A percentile compares a stretch with the other conserved stretches of the same genome.
phyloP scores from a whole-genome alignment of 2,797 vertebrate species.

The Eulemur rubriventer region DNA sequence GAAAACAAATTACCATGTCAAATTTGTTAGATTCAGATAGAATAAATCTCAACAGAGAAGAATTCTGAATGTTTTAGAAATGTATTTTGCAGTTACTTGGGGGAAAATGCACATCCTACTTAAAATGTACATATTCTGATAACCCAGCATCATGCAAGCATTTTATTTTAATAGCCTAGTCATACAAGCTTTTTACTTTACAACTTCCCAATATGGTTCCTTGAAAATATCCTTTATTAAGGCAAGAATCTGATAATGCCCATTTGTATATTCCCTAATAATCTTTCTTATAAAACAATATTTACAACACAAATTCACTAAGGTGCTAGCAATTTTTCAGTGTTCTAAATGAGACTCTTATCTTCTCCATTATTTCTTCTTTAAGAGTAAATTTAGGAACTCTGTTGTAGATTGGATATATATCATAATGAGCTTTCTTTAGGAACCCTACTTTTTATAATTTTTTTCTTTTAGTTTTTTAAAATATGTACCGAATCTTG shows the following conservation, averaged over 20 bases:
- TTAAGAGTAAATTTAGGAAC: not conserved
- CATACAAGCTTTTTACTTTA: constrained; percentile 72
- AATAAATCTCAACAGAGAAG: constrained; percentile 82
- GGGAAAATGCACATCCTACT: constrained; percentile 68
- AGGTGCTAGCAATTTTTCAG: constrained; percentile 2
- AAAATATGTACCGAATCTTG: not conserved
- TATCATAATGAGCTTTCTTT: not conserved
- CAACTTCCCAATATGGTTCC: constrained; percentile 54
- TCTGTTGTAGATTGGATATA: not conserved
- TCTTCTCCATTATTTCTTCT: not conserved
- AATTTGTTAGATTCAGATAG: constrained; percentile 83
- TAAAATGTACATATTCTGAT: constrained; percentile 80
- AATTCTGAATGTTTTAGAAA: constrained; percentile 79
- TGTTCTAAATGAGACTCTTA: not conserved
- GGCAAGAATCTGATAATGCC: constrained; percentile 33
- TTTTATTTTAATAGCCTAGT: constrained; percentile 78
- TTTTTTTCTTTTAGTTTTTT: not conserved
- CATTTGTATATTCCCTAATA: constrained; percentile 62
- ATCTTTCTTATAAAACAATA: constrained; percentile 45
- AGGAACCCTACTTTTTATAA: not conserved
- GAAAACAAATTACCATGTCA: constrained; percentile 86
- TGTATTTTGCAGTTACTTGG: constrained; percentile 75
- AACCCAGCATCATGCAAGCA: constrained; percentile 72
- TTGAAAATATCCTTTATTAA: constrained; percentile 76
- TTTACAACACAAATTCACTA: constrained; percentile 47